Evolutionary conservation across 2,888 invertebrate genomes (phyloP), one percentile per base, ranked within the genome.

Genomic region (Leptinotarsa rubiginosa): DNA sequence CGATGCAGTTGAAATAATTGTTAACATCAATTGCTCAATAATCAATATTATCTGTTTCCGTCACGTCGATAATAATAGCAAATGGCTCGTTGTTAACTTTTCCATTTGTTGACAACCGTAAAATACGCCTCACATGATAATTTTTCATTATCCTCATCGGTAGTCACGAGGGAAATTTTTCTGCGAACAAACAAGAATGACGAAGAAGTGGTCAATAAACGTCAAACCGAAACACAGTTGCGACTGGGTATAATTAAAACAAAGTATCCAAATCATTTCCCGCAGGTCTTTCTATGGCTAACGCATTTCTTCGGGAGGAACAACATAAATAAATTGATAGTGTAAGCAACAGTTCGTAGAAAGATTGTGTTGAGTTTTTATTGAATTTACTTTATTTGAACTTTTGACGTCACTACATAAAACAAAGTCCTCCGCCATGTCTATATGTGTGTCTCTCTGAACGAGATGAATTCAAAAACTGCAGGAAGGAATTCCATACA

Each of bases 221-320:
- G 85, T 86, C 86, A 85, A 83, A 84, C 81, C 76, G 75, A 79
- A 78, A 81, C 80, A 80, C 80, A 80, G 81, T 82, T 82, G 81
- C 81, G 83, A 84, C 84, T 85, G 82, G 84, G 83, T 84, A 85
- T 86, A 86, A 86, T 86, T 86, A 86, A 86, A 86, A 86, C 85
- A 85, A 86, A 86, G 86, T 86, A 85, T 86, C 86, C 83, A 81
- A 78, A 81, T 81, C 75, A 82, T 78, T 83, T 82, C 79, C 81
- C 80, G 76, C 78, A 80, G 79, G 80, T 78, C 77, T 77, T 77
- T 74, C 77, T 75, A 76, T 78, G 79, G 78, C 81, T 56, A 56
- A 56, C 22, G 80, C 79, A 74, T 75, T 72, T 70, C 69, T 69
- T 70, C 75, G 74, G 71, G 70, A 75, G 78, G 75, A 78, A 76